A percentile compares a stretch with the other conserved stretches of the same genome.
Evolutionary conservation across 2,113 vertebrate species (phyloP).

Genomic region (Dasyurus viverrinus): DNA sequence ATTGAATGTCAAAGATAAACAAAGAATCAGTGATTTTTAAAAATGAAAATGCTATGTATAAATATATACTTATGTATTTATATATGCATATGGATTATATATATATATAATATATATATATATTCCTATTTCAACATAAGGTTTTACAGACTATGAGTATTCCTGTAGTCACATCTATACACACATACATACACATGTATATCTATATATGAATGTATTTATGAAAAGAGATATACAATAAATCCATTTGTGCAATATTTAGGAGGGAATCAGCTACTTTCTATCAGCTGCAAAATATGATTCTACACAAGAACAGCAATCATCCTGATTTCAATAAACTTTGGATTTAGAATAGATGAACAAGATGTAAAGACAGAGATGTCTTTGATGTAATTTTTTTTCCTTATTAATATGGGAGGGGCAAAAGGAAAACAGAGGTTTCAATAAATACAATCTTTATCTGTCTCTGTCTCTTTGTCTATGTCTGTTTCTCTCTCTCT

Average conservation of each 20-base stretch:
- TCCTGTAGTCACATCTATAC: neutral
- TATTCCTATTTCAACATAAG: neutral
- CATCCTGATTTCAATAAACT: neutral
- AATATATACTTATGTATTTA: neutral
- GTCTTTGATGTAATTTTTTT: neutral
- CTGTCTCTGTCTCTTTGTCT: too few species aligned
- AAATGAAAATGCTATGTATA: neutral
- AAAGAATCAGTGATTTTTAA: neutral
- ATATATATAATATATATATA: neutral
- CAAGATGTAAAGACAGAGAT: neutral
- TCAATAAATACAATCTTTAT: neutral
- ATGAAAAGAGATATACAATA: neutral
- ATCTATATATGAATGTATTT: neutral
- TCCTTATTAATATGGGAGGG: neutral
- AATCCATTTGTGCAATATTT: neutral
- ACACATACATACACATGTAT: neutral
- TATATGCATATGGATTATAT: neutral
- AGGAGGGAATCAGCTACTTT: neutral
- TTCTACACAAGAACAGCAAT: neutral
- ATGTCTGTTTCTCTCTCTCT: too few species aligned
- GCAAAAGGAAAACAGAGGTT: neutral
- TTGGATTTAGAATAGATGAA: neutral
- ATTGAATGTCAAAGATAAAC: neutral
- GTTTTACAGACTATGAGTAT: neutral
- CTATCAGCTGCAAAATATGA: neutral